A percentile compares a stretch with the other conserved stretches of the same genome.
phyloP scores from a whole-genome alignment of 2,888 invertebrate species.

The Sesia apiformis region DNA sequence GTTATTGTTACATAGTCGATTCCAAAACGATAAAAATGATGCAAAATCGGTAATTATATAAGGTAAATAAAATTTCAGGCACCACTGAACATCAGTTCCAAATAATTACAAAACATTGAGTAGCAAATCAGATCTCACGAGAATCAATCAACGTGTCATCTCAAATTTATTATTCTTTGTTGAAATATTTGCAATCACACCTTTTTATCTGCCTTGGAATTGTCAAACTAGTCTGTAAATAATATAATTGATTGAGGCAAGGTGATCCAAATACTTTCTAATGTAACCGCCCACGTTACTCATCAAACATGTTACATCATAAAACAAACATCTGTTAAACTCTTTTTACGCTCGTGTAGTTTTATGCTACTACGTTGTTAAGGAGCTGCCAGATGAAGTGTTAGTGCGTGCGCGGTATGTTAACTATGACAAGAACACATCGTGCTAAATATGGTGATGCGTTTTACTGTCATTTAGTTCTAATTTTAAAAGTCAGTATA shows the following conservation, averaged over 20 bases:
- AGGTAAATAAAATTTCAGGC: not conserved
- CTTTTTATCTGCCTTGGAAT: not conserved
- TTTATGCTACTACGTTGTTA: not conserved
- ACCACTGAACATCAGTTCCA: not conserved
- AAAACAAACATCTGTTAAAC: not conserved
- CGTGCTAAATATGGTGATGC: no score
- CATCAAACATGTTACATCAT: not conserved
- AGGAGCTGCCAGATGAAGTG: no score
- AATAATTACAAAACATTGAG: not conserved
- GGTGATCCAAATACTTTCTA: constrained; percentile 5
- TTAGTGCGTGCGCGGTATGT: no score
- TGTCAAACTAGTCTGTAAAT: not conserved
- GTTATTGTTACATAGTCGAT: no score
- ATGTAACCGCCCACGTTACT: constrained; percentile 1
- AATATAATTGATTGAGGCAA: not conserved
- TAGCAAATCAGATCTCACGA: not conserved
- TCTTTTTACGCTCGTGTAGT: not conserved
- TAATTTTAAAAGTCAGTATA: no score
- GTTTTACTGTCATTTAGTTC: no score
- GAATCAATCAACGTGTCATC: not conserved
- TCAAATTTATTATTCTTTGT: not conserved
- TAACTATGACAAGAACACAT: no score
- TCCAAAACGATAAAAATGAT: no score
- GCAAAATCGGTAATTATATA: no score
- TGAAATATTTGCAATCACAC: not conserved